Evolutionary conservation across 2,113 vertebrate genomes (phyloP).

Genomic region (Cygnus buccinator): DNA sequence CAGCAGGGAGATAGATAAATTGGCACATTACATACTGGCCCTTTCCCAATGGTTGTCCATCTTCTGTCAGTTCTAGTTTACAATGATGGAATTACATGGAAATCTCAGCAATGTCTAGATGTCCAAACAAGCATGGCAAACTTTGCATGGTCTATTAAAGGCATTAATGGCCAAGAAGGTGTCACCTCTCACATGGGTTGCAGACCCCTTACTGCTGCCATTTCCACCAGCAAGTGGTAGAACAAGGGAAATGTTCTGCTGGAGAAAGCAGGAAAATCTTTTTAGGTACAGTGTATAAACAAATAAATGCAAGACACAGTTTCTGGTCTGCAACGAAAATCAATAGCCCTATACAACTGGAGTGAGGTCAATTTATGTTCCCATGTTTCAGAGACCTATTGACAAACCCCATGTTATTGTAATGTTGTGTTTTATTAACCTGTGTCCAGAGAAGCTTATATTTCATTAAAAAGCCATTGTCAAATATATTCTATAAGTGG

Average conservation of each 20-base stretch:
- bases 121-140: neutral
- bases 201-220: neutral
- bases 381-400: neutral
- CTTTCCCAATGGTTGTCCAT: neutral
- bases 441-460: slow-evolving; percentile 41
- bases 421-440: neutral
- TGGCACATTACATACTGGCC: fast-evolving
- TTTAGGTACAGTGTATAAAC: neutral
- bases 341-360: neutral
- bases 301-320: neutral
- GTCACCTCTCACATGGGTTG: neutral
- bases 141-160: neutral
- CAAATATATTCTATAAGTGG: neutral
- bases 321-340: slow-evolving; percentile 10
- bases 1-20: neutral
- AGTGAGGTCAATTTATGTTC: neutral
- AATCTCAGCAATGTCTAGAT: neutral
- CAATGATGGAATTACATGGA: neutral
- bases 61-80: neutral
- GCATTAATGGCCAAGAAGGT: neutral
- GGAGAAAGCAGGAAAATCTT: neutral
- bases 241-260: neutral
- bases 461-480: slow-evolving; percentile 35
- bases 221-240: neutral
- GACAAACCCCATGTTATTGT: neutral